phyloP scores from a whole-genome alignment of 2,113 vertebrate genomes.

The Oreochromis aureus region DNA sequence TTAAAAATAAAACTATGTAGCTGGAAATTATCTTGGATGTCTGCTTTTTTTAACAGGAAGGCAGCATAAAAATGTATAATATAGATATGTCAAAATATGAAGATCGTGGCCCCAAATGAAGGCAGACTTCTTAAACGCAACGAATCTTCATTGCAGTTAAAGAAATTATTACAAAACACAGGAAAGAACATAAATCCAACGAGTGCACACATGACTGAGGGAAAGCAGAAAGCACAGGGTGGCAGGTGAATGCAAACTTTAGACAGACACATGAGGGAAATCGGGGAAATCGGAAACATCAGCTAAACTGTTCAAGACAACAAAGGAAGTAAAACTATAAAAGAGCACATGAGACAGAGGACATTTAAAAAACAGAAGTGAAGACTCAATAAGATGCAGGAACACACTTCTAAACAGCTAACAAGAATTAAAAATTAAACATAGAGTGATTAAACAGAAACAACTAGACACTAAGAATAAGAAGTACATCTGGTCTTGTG shows the following conservation, averaged over 20 bases:
- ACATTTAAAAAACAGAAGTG: background rate
- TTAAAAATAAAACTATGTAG: background rate
- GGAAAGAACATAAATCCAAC: fast-evolving
- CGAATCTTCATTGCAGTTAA: background rate
- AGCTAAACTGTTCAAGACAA: background rate
- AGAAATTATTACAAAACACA: background rate
- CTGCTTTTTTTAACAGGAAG: background rate
- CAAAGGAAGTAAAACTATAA: background rate
- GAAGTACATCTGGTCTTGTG: background rate
- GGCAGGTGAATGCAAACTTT: background rate
- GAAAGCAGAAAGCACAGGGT: background rate
- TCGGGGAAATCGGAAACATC: background rate
- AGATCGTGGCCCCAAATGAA: background rate
- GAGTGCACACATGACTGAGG: background rate
- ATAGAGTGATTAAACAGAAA: background rate
- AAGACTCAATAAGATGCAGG: background rate
- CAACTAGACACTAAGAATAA: background rate
- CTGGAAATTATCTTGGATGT: background rate
- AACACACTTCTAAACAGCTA: background rate
- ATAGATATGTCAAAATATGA: background rate
- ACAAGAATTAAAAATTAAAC: background rate
- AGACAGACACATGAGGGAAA: background rate
- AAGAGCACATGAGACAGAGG: background rate
- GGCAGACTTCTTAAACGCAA: background rate
- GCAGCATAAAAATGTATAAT: background rate